Evolutionary conservation across 2,888 invertebrate genomes (phyloP), one percentile per base, ranked within the genome.

Genomic region (Idaea dimidiata): DNA sequence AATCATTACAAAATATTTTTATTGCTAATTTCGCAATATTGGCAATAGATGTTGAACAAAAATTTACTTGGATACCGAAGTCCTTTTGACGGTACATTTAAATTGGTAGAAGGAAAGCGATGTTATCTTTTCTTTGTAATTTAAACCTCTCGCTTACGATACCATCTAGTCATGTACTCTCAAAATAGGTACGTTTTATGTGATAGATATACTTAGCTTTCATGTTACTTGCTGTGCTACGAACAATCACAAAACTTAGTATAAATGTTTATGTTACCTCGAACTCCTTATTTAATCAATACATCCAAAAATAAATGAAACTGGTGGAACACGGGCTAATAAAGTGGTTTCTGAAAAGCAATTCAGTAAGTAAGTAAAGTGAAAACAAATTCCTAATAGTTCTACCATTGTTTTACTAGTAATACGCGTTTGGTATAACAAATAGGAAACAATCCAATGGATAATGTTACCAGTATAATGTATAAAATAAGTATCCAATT

Each of bases 141-240:
- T 43, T 43, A 43, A 43, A 43, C 10, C 43, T 43, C 43, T 43
- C 10, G 43, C 10, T 43, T 43, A 43, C 14, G 43, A 43, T 43
- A 43, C 8, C 8, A 73, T 88, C 89, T 89, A 91, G 90, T 89
- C 89, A 88, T 79, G 79, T 83, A 79, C 80, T 76, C 72, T 67
- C 76, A 58, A 69, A 71, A 79, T 83, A 82, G 80, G 77, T 82
- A 80, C 82, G 78, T 79, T 79, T 80, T 80, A 80, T 83, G 84
- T 86, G 84, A 85, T 87, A 85, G 84, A 74, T 66, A 72, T 83
- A n/a, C n/a, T n/a, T n/a, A 83, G 84, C 77, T 72, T 43, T 79
- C 76, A 76, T 81, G 75, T 71, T 70, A 76, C 77, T 72, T 72
- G 81, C 83, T 81, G 84, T 80, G 82, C 80, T 76, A 75, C 79